These are phyloP conservation scores for Sclerurus mexicanus DNA, from an alignment of 2,113 vertebrate species.

Conservation along the genomic window DNA sequence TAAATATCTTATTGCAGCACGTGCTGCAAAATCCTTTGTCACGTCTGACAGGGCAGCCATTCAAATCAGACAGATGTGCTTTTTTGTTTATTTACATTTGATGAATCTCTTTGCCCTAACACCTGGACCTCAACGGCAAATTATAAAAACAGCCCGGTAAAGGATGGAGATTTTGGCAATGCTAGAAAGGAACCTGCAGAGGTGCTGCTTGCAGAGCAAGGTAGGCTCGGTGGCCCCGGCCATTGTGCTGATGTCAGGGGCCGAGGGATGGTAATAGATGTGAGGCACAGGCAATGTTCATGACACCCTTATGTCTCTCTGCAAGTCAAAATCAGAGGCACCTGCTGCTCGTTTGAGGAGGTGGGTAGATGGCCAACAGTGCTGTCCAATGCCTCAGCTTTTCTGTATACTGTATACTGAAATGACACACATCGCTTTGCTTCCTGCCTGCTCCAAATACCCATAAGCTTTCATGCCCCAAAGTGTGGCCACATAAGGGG, in stretches of 20 bases:
- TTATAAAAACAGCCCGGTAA: not conserved
- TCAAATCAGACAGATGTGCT: not conserved
- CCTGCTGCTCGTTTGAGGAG: rapidly evolving
- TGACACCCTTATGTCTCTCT: not conserved
- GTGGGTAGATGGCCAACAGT: not conserved
- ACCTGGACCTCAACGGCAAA: not conserved
- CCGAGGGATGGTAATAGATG: rapidly evolving
- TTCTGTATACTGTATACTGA: not conserved
- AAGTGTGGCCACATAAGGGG: not conserved
- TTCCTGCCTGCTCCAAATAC: not conserved
- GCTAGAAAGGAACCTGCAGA: not conserved
- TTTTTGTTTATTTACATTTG: not conserved
- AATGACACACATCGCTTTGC: not conserved
- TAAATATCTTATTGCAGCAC: not conserved
- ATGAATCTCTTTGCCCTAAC: not conserved
- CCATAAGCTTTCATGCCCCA: not conserved
- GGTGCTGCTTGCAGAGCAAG: not conserved
- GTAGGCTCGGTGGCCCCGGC: not conserved
- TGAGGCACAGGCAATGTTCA: rapidly evolving
- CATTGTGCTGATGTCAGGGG: not conserved
- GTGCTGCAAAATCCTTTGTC: not conserved
- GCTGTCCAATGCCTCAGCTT: not conserved
- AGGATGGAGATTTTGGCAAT: not conserved
- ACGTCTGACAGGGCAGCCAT: rapidly evolving
- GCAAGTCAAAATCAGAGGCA: not conserved